Conservation (phyloP, 2,797 vertebrate species). For the Furcifer pardalis region DNA sequence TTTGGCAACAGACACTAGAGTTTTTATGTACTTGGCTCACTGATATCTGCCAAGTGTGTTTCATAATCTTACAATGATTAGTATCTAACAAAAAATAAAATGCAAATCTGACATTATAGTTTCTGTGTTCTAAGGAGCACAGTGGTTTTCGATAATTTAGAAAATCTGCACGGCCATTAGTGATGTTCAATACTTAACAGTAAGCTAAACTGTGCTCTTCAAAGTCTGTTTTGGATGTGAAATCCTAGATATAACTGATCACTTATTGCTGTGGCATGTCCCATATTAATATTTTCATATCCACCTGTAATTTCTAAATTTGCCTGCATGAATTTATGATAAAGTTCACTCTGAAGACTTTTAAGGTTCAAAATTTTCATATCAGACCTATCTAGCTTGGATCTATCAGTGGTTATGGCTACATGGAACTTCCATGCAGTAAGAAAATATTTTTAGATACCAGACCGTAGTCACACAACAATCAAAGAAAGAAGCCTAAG, state of each 20-base stretch:
- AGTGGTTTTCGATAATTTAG: background rate
- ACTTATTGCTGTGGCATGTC: background rate
- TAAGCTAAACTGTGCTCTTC: background rate
- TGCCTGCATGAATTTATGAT: background rate
- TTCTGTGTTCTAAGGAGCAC: background rate
- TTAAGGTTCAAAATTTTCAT: background rate
- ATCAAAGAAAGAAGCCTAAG: background rate
- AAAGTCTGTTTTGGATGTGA: background rate
- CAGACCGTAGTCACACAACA: background rate
- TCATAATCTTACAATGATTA: background rate
- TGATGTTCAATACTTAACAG: background rate
- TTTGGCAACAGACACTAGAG: background rate
- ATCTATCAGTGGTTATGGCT: background rate
- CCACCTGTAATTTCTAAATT: background rate
- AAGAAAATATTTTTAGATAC: background rate
- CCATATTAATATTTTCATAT: background rate
- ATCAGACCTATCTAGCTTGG: background rate
- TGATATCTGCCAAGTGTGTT: background rate
- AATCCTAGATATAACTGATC: background rate
- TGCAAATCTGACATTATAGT: background rate
- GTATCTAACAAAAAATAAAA: conserved; percentile 4
- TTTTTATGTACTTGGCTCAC: background rate
- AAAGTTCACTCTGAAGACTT: background rate
- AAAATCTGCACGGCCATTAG: background rate
- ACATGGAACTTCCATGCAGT: background rate